Percentiles rank a stretch among this genome's conserved stretches.
Conservation (phyloP, 2,797 vertebrate genomes). For the Spinus olivaceus region DNA sequence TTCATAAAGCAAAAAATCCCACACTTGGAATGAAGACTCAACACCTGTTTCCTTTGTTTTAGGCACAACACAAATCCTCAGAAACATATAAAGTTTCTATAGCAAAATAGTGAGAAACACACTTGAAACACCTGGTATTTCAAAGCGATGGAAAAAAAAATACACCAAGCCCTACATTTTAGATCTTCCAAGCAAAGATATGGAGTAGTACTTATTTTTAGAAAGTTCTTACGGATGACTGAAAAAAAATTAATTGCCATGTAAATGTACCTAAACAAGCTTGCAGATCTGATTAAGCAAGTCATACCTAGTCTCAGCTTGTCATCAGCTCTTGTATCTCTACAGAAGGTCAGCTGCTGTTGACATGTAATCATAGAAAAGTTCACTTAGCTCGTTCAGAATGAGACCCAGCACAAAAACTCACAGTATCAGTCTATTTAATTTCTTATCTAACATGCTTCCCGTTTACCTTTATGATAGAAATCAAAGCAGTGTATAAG, state of each 20-base stretch:
- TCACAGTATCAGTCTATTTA: neutral
- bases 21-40: neutral
- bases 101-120: neutral
- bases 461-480: neutral
- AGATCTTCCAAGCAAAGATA: neutral
- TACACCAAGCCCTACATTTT: neutral
- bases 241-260: neutral
- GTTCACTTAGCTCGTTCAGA: neutral
- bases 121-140: conserved; percentile 10
- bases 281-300: conserved; percentile 1
- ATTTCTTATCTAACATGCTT: conserved; percentile 4
- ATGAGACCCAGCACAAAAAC: neutral
- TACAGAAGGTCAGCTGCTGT: conserved; percentile 14
- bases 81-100: neutral
- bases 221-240: neutral
- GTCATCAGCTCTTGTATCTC: neutral
- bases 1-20: neutral
- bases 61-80: neutral
- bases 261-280: neutral
- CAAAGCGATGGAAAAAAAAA: neutral
- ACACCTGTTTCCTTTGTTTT: conserved; percentile 1
- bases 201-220: neutral
- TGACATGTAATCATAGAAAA: neutral
- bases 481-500: neutral
- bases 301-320: neutral